Conservation (phyloP, 1,140 invertebrate species). For the Capitella teleta region DNA sequence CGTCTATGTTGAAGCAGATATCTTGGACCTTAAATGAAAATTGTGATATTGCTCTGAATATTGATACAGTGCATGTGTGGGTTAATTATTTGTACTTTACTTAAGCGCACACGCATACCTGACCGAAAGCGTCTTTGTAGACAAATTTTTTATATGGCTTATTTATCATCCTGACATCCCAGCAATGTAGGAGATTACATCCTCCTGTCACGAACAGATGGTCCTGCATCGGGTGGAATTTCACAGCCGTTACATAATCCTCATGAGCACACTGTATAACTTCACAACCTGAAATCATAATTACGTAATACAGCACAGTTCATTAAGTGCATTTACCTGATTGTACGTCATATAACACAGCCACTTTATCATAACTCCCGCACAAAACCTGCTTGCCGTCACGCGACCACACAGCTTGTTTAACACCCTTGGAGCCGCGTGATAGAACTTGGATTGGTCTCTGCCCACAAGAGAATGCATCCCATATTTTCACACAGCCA, state of each 20-base stretch:
- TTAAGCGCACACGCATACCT: conserved; percentile 20
- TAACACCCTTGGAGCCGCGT: conserved; percentile 27
- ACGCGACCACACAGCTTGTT: conserved; percentile 27
- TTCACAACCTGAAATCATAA: not conserved
- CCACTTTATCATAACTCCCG: conserved; percentile 30
- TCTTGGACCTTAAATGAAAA: conserved; percentile 33
- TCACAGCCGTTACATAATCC: conserved; percentile 25
- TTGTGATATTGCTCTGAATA: not conserved
- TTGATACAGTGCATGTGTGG: conserved; percentile 1
- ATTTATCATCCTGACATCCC: conserved; percentile 26
- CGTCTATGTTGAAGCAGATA: conserved; percentile 30
- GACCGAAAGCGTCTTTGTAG: conserved; percentile 32
- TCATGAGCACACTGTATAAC: conserved; percentile 13
- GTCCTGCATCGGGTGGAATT: conserved; percentile 21
- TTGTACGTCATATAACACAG: conserved; percentile 26
- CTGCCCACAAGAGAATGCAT: conserved; percentile 24
- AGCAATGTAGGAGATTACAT: conserved; percentile 21
- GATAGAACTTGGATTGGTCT: conserved; percentile 17
- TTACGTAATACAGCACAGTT: not conserved
- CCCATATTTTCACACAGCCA: conserved; percentile 29
- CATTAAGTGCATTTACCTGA: conserved; percentile 18
- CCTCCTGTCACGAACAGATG: conserved; percentile 27
- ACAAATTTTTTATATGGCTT: conserved; percentile 20
- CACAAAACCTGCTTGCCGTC: conserved; percentile 21
- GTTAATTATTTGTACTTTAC: too few relatives aligned